Evolutionary conservation across 2,113 vertebrate species (phyloP).

Genomic region (Seriola rivoliana): DNA sequence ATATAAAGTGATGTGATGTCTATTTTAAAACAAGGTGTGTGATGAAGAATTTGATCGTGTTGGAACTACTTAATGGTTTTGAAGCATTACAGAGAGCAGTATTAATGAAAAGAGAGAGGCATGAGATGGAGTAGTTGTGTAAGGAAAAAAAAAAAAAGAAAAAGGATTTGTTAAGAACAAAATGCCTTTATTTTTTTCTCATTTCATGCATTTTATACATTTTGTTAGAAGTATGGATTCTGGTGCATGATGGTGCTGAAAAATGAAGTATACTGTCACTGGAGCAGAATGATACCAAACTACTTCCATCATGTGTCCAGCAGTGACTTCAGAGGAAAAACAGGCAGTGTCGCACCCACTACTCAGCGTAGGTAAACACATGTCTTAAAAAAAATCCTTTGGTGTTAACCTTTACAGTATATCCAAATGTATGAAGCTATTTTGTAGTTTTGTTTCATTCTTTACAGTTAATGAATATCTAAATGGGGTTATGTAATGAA

Average conservation of each 20-base stretch:
- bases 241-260: slow-evolving; percentile 44
- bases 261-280: slow-evolving; percentile 20
- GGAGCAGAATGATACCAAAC: slow-evolving; percentile 53
- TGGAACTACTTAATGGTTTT: slow-evolving; percentile 38
- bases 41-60: slow-evolving; percentile 40
- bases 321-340: slow-evolving; percentile 21
- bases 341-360: slow-evolving; percentile 31
- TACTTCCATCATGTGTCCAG: slow-evolving; percentile 30
- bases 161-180: slow-evolving; percentile 15
- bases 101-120: slow-evolving; percentile 46
- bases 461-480: slow-evolving; percentile 62
- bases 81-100: slow-evolving; percentile 56
- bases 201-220: slow-evolving; percentile 46
- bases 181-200: slow-evolving; percentile 48
- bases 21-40: slow-evolving; percentile 65
- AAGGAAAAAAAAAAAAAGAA: slow-evolving; percentile 8
- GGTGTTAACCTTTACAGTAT: slow-evolving; percentile 59
- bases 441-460: slow-evolving; percentile 69
- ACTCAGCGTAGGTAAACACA: slow-evolving; percentile 35
- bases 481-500: slow-evolving; percentile 62
- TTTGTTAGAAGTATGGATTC: slow-evolving; percentile 45
- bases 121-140: neutral
- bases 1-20: slow-evolving; percentile 70
- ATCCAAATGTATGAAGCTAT: slow-evolving; percentile 64
- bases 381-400: slow-evolving; percentile 24